These are phyloP conservation scores for Macropodus opercularis DNA, from an alignment of 2,797 vertebrate species.

Conservation along the genomic window DNA sequence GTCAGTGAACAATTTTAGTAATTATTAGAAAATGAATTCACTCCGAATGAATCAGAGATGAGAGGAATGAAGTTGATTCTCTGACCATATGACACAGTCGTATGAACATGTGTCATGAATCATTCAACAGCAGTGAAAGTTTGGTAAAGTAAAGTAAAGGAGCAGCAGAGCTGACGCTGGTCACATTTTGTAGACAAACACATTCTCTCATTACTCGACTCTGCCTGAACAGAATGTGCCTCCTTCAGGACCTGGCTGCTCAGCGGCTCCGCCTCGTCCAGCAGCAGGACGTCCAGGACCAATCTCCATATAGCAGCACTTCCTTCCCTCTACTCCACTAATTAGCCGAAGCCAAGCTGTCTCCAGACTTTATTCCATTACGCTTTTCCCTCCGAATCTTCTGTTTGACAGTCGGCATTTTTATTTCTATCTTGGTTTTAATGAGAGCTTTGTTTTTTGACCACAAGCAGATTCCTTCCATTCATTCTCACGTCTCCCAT, in stretches of 20 bases:
- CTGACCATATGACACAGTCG: too few relatives aligned
- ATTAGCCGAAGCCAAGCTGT: slow-evolving; percentile 56
- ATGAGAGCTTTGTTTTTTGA: slow-evolving; percentile 56
- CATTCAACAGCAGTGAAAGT: too few relatives aligned
- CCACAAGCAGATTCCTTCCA: slow-evolving; percentile 8
- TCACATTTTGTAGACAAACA: slow-evolving; percentile 9
- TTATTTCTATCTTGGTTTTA: slow-evolving; percentile 54
- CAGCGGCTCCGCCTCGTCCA: slow-evolving; percentile 32
- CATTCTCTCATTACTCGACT: slow-evolving; percentile 34
- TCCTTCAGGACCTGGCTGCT: slow-evolving; percentile 9
- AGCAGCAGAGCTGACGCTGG: too few relatives aligned
- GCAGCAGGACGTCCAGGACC: slow-evolving; percentile 54
- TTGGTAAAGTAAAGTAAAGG: too few relatives aligned
- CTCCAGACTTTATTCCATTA: slow-evolving; percentile 29
- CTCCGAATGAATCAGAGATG: too few relatives aligned
- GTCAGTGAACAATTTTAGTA: too few relatives aligned
- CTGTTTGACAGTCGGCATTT: slow-evolving; percentile 48
- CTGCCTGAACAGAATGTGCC: not conserved
- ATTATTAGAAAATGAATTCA: too few relatives aligned
- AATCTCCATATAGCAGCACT: slow-evolving; percentile 26
- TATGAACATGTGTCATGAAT: too few relatives aligned
- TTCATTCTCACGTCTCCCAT: not conserved
- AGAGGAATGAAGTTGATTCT: too few relatives aligned
- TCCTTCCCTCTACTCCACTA: slow-evolving; percentile 34
- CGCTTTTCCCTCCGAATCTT: slow-evolving; percentile 26